Conservation (phyloP, 2,797 vertebrate species). For the Anisognathus igniventris region DNA sequence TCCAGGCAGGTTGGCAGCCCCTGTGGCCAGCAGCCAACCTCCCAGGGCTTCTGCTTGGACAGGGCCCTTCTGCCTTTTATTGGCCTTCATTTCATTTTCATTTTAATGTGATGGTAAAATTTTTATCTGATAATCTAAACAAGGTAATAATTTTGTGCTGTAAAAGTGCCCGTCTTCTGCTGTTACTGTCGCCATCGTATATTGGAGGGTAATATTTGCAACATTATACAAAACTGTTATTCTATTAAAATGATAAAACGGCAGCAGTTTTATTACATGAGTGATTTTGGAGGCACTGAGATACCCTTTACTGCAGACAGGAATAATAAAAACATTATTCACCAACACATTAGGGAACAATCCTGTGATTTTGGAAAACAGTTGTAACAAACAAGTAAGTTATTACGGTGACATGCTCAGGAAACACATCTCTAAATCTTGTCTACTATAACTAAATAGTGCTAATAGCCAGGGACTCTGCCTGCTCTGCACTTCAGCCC, state of each 20-base stretch:
- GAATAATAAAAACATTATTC: slow-evolving; percentile 56
- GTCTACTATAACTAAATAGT: not conserved
- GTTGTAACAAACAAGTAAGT: slow-evolving; percentile 19
- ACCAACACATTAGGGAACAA: slow-evolving; percentile 20
- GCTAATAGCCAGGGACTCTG: slow-evolving; percentile 9
- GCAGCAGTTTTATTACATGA: slow-evolving; percentile 53
- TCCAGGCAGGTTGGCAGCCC: not conserved
- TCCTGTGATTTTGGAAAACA: slow-evolving; percentile 13
- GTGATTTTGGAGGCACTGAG: slow-evolving; percentile 46
- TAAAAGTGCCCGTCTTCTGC: slow-evolving; percentile 34
- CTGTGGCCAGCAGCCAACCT: slow-evolving; percentile 10
- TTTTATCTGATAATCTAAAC: slow-evolving; percentile 57
- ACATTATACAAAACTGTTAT: slow-evolving; percentile 39
- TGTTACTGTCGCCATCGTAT: not conserved
- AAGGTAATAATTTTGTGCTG: slow-evolving; percentile 12
- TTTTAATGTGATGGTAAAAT: slow-evolving; percentile 29
- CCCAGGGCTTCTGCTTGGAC: not conserved
- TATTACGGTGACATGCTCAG: not conserved
- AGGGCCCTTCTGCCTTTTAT: not conserved
- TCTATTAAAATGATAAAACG: slow-evolving; percentile 57
- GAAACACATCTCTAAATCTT: not conserved
- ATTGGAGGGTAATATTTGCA: not conserved
- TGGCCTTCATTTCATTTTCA: slow-evolving; percentile 30
- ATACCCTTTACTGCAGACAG: slow-evolving; percentile 34
- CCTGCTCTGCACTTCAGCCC: not conserved